phyloP scores from a whole-genome alignment of 2,888 invertebrate genomes.

The Aplocera efformata region DNA sequence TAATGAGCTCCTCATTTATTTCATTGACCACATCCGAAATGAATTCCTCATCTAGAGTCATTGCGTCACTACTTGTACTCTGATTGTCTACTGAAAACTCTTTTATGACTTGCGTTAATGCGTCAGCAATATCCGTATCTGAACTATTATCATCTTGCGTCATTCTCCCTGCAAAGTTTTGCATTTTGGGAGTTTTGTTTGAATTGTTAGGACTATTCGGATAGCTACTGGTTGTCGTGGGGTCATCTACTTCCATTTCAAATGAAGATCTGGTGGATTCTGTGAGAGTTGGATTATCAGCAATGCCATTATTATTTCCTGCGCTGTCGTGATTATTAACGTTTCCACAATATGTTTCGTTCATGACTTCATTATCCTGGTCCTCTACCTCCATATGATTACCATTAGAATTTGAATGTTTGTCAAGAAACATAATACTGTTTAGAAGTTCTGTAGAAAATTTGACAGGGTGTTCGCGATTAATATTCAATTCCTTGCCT shows the following conservation, averaged over 20 bases:
- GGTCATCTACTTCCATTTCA: constrained; percentile 3
- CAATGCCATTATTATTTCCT: no score
- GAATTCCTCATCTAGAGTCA: constrained; percentile 53
- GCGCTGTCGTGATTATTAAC: no score
- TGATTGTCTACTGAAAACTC: constrained; percentile 39
- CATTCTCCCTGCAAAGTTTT: background rate
- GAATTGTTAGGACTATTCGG: background rate
- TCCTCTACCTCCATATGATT: background rate
- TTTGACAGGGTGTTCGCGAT: constrained; percentile 33
- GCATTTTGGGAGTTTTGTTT: background rate
- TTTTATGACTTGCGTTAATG: constrained; percentile 60
- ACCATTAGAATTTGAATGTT: background rate
- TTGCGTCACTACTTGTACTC: constrained; percentile 29
- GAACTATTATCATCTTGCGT: background rate
- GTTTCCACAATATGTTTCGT: background rate
- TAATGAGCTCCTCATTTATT: constrained; percentile 48
- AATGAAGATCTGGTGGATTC: background rate
- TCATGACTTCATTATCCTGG: background rate
- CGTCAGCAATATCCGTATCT: constrained; percentile 52
- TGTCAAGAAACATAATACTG: constrained; percentile 33
- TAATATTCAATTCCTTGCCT: constrained; percentile 16
- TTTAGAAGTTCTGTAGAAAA: constrained; percentile 47
- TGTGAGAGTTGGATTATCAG: no score
- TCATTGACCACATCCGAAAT: constrained; percentile 54
- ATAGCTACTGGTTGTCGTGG: background rate